Conservation (phyloP, 2,113 vertebrate genomes). For the Callionymus lyra region DNA sequence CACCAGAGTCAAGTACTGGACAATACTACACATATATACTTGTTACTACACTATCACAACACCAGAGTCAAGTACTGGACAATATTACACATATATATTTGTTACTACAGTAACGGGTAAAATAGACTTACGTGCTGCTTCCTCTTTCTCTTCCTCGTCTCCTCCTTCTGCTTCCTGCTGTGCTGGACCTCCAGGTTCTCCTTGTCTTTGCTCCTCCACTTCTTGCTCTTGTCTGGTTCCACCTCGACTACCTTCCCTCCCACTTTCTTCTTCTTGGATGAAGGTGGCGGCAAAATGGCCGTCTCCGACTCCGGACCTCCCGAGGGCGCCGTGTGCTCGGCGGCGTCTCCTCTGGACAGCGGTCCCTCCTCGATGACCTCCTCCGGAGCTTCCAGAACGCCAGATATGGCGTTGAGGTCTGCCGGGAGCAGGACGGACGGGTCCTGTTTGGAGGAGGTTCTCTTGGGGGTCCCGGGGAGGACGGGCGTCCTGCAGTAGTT, state of each 20-base stretch:
- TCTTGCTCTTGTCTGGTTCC: slow-evolving; percentile 56
- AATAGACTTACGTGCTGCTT: slow-evolving; percentile 63
- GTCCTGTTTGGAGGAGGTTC: slow-evolving; percentile 51
- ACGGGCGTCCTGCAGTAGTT: slow-evolving; percentile 75
- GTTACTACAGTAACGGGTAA: slow-evolving; percentile 1
- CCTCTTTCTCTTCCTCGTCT: slow-evolving; percentile 53
- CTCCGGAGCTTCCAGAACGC: slow-evolving; percentile 70
- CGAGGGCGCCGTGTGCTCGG: slow-evolving; percentile 47
- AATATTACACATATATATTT: too few species aligned
- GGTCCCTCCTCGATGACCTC: slow-evolving; percentile 65
- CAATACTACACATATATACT: too few species aligned
- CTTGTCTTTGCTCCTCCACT: slow-evolving; percentile 63
- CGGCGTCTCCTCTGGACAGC: slow-evolving; percentile 34
- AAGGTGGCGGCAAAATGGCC: too few species aligned
- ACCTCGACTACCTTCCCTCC: slow-evolving; percentile 32
- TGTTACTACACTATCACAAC: too few species aligned
- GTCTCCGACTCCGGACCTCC: too few species aligned
- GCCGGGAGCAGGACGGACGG: slow-evolving; percentile 54
- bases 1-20: too few species aligned
- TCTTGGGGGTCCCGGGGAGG: slow-evolving; percentile 32
- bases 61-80: too few species aligned
- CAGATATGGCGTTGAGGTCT: slow-evolving; percentile 63
- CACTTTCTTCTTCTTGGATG: slow-evolving; percentile 53
- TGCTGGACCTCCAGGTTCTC: slow-evolving; percentile 54
- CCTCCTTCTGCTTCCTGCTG: slow-evolving; percentile 55